phyloP scores from a whole-genome alignment of 2,113 vertebrate species.

The Phrynocephalus versicolor region DNA sequence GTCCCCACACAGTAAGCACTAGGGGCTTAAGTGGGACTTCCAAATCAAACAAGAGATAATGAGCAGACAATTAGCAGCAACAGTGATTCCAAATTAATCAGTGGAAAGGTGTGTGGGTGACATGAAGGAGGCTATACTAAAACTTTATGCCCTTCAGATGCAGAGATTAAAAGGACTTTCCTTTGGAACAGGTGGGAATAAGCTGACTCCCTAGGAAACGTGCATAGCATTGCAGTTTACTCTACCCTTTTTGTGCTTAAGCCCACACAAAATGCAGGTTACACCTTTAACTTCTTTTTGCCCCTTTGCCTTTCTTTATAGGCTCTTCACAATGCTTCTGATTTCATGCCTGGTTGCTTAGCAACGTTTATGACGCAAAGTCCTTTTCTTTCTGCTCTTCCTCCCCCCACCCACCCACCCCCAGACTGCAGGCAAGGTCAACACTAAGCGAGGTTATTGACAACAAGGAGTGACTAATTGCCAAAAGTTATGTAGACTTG shows the following conservation, averaged over 20 bases:
- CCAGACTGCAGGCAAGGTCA: slow-evolving; percentile 34
- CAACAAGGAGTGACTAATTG: slow-evolving; percentile 18
- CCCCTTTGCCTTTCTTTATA: neutral
- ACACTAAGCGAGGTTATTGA: slow-evolving; percentile 6
- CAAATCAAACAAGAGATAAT: neutral
- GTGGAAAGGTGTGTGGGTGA: neutral
- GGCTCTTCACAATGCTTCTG: slow-evolving; percentile 22
- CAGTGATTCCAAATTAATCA: neutral
- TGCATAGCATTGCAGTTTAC: neutral
- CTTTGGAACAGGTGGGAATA: neutral
- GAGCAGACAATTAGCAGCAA: neutral
- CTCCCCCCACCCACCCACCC: slow-evolving; percentile 43
- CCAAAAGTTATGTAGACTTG: slow-evolving; percentile 36
- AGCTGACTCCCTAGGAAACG: neutral
- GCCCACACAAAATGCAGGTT: neutral
- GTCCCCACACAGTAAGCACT: too few relatives aligned
- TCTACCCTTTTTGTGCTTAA: neutral
- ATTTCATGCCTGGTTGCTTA: slow-evolving; percentile 70
- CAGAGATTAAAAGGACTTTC: neutral
- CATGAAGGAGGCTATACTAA: neutral
- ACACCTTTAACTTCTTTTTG: neutral
- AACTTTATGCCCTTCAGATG: neutral
- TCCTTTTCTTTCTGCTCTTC: slow-evolving; percentile 40
- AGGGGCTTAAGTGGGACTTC: neutral
- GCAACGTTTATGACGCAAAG: slow-evolving; percentile 64